A percentile compares a stretch with the other conserved stretches of the same genome.
Conservation (phyloP, 2,888 invertebrate genomes). For the Bedellia somnulentella region DNA sequence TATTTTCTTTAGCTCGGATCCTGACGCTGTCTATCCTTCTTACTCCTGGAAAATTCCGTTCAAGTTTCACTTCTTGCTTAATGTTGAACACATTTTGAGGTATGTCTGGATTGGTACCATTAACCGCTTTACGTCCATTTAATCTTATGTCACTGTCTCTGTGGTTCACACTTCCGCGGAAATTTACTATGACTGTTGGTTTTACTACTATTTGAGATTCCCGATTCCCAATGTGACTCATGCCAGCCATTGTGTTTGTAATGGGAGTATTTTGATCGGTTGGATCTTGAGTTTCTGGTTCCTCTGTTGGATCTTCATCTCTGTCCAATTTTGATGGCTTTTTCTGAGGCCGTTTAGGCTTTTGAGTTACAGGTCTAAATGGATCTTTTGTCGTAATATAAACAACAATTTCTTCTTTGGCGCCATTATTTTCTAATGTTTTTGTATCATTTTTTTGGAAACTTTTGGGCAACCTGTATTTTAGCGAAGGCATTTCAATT, state of each 20-base stretch:
- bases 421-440: conserved; percentile 12
- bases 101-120: conserved; percentile 17
- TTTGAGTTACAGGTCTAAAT: conserved; percentile 19
- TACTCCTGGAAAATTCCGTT: conserved; percentile 16
- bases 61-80: conserved; percentile 45
- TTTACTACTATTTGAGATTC: conserved; percentile 49
- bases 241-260: conserved; percentile 38
- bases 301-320: conserved; percentile 14
- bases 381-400: conserved; percentile 28
- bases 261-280: conserved; percentile 17
- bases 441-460: conserved; percentile 16
- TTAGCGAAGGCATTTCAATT: conserved; percentile 40
- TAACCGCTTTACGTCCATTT: conserved; percentile 21
- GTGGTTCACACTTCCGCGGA: conserved; percentile 38
- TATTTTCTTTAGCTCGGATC: conserved; percentile 20
- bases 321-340: conserved; percentile 17
- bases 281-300: conserved; percentile 8
- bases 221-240: conserved; percentile 48
- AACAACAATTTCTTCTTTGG: conserved; percentile 31
- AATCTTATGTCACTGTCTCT: conserved; percentile 38
- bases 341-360: conserved; percentile 22
- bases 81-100: conserved; percentile 45
- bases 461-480: conserved; percentile 40
- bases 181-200: conserved; percentile 49
- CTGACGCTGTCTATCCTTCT: conserved; percentile 16